These are phyloP conservation scores for Temnothorax unifasciatus DNA, from an alignment of 2,888 invertebrate species.

Conservation along the genomic window DNA sequence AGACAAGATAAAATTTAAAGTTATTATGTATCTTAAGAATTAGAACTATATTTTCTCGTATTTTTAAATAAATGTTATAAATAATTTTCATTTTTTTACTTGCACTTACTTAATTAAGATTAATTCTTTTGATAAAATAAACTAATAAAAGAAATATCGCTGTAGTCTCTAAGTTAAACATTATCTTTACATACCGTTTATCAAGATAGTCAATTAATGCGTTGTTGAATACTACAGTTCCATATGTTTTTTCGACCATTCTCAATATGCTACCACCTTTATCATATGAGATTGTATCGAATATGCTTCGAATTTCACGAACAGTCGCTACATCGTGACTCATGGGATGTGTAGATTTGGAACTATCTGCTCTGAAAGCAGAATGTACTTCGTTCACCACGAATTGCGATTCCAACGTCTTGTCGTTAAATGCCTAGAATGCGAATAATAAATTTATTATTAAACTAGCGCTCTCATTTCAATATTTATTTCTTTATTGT, in stretches of 20 bases:
- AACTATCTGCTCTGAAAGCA: constrained; percentile 89
- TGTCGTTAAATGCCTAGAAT: constrained; percentile 88
- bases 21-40: not conserved
- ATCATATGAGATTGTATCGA: constrained; percentile 90
- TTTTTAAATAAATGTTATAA: not conserved
- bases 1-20: not conserved
- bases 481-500: not conserved
- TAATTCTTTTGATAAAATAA: not conserved
- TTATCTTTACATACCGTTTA: constrained; percentile 86
- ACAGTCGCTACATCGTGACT: constrained; percentile 88
- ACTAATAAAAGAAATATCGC: not conserved
- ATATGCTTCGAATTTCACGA: constrained; percentile 88
- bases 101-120: not conserved
- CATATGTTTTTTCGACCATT: constrained; percentile 90
- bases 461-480: not conserved
- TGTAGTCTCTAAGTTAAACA: not conserved
- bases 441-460: not conserved
- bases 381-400: constrained; percentile 90
- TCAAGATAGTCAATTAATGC: constrained; percentile 88
- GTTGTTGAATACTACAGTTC: constrained; percentile 86
- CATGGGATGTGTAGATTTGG: constrained; percentile 88
- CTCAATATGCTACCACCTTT: constrained; percentile 90
- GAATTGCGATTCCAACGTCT: constrained; percentile 91
- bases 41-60: not conserved
- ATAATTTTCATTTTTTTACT: not conserved